A percentile compares a stretch with the other conserved stretches of the same genome.
phyloP scores from a whole-genome alignment of 2,797 vertebrate genomes.

The Eospalax fontanierii region DNA sequence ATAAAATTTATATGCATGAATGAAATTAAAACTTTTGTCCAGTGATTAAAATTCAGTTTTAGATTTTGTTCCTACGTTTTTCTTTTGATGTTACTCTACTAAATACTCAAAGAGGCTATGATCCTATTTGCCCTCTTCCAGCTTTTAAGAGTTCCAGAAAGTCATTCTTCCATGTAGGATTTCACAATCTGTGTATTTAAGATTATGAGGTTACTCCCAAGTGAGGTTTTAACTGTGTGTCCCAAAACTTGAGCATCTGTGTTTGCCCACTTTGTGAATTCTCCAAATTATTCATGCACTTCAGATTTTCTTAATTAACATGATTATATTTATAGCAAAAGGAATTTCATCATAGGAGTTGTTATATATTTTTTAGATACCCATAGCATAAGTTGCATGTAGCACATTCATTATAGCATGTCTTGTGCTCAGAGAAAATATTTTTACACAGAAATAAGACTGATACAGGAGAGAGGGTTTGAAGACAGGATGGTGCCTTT shows the following conservation, averaged over 20 bases:
- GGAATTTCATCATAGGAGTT: not conserved
- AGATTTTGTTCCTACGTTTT: not conserved
- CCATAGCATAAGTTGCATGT: not conserved
- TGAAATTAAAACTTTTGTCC: not conserved
- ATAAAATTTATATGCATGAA: not conserved
- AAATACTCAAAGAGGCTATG: not conserved
- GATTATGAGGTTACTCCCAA: not conserved
- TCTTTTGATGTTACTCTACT: not conserved
- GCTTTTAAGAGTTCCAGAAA: not conserved
- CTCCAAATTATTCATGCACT: not conserved
- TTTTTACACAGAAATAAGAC: not conserved
- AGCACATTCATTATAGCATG: not conserved
- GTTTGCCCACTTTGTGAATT: not conserved
- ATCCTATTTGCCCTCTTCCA: not conserved
- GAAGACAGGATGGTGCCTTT: not conserved
- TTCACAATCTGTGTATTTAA: not conserved
- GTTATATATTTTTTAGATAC: not conserved
- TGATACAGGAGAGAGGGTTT: not conserved
- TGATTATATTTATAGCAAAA: not conserved
- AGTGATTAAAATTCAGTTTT: not conserved
- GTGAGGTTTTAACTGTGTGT: too few relatives aligned
- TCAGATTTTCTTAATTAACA: not conserved
- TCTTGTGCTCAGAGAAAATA: not conserved
- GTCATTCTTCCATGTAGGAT: not conserved
- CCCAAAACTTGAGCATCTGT: not conserved